A percentile compares a stretch with the other conserved stretches of the same genome.
phyloP scores from a whole-genome alignment of 2,113 vertebrate genomes.

The Prunella himalayana region DNA sequence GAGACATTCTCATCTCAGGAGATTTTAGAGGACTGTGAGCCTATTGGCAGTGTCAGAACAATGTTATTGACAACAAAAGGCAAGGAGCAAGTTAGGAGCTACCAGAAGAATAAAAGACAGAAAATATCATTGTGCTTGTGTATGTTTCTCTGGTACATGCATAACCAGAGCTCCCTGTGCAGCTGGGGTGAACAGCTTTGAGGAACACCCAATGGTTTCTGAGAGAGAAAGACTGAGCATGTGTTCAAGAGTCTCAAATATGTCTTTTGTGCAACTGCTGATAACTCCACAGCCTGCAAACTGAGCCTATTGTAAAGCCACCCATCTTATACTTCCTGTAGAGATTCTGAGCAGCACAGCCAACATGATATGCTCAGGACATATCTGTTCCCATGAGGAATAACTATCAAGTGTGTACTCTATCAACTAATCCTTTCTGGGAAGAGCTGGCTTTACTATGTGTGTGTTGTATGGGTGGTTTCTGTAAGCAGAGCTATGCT shows the following conservation, averaged over 20 bases:
- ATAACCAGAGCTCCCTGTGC: background rate
- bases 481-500: background rate
- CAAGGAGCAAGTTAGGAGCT: background rate
- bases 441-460: background rate
- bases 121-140: background rate
- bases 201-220: background rate
- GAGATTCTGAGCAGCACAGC: background rate
- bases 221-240: background rate
- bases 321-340: background rate
- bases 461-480: background rate
- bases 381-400: background rate
- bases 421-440: background rate
- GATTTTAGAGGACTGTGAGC: background rate
- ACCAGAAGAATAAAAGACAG: background rate
- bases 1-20: background rate
- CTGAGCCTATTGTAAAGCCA: background rate
- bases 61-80: background rate
- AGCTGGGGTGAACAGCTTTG: background rate
- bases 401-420: background rate
- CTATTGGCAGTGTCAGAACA: background rate
- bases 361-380: rapidly evolving
- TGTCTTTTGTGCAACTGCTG: background rate
- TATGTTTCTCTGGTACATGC: background rate
- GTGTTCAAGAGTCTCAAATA: background rate
- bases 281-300: background rate